Evolutionary conservation across 2,797 vertebrate genomes (phyloP).

Genomic region (Acomys russatus): DNA sequence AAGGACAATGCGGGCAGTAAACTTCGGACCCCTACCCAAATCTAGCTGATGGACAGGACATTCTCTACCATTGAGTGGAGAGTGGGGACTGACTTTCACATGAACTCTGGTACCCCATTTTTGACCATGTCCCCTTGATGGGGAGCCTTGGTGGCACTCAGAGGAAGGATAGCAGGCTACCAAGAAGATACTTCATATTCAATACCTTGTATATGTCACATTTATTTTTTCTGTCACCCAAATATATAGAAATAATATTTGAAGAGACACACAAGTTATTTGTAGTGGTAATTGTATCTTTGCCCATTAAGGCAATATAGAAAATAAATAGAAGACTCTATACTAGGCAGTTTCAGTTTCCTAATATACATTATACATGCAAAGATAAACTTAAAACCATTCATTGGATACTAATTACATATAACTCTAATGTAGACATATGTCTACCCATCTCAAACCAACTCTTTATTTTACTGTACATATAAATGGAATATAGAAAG

Average conservation of each 20-base stretch:
- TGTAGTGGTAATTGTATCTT: constrained; percentile 18
- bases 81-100: no score
- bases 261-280: background rate
- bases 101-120: no score
- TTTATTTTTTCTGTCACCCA: constrained; percentile 7
- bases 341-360: background rate
- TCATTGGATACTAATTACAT: background rate
- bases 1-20: no score
- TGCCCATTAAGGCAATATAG: background rate
- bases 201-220: background rate
- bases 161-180: no score
- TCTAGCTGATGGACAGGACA: no score
- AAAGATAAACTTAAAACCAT: background rate
- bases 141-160: no score
- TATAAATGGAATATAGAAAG: background rate
- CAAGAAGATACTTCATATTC: no score
- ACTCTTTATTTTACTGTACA: background rate
- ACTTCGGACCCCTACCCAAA: no score
- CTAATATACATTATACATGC: background rate
- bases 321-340: constrained; percentile 31
- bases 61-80: no score
- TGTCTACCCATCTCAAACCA: background rate
- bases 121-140: no score
- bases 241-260: background rate
- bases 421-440: background rate